Evolutionary conservation across 2,113 vertebrate genomes (phyloP).

Genomic region (Tetrax tetrax): DNA sequence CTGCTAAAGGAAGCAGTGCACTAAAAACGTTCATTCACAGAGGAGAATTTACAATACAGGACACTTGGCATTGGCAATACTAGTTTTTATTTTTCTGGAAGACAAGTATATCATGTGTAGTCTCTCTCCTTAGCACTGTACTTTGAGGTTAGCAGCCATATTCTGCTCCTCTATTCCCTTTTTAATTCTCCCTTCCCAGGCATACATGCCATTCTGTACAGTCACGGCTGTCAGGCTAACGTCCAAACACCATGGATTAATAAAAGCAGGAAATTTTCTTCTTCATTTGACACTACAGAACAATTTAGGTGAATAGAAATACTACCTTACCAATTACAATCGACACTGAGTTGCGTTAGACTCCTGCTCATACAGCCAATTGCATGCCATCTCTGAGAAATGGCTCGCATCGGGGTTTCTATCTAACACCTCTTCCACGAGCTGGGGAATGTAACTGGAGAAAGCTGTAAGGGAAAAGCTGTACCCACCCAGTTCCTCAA

Average conservation of each 20-base stretch:
- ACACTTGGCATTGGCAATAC: neutral
- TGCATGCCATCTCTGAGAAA: neutral
- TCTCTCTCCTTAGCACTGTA: neutral
- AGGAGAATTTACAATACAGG: neutral
- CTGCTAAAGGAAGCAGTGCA: neutral
- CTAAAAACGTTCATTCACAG: neutral
- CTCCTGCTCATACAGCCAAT: neutral
- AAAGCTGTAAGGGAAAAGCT: neutral
- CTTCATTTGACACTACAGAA: neutral
- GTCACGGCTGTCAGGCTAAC: neutral
- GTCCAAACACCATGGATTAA: neutral
- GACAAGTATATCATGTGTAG: neutral
- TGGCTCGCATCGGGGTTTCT: accelerated
- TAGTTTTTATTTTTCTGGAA: neutral
- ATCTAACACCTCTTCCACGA: neutral
- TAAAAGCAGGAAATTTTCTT: neutral
- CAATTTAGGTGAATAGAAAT: neutral
- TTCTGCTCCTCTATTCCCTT: neutral
- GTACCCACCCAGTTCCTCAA: neutral
- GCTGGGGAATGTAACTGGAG: neutral
- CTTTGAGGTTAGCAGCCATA: neutral
- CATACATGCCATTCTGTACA: neutral
- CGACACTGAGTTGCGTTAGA: neutral
- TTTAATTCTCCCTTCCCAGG: neutral
- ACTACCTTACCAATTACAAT: too few relatives aligned